Base-by-base conservation (phyloP, 2,113 vertebrate species). In the Atrichornis clamosus region DNA sequence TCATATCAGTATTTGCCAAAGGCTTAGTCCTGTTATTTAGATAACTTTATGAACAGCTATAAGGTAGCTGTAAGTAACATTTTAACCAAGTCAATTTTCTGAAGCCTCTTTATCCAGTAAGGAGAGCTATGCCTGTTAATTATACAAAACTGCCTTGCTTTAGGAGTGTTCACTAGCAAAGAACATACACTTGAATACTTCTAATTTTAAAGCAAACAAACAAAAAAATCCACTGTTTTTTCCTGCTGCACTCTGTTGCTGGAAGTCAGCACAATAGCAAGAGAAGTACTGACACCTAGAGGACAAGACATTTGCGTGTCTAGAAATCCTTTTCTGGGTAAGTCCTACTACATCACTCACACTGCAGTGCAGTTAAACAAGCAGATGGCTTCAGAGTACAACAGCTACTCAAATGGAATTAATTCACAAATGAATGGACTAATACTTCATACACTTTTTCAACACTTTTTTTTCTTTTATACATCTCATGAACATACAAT, bases 221-320 rank as follows among this genome's bases (percentile, higher is more conserved):
- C 2, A 32, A 30, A 67, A 44, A 46, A 75, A 35, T 35, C 11
- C 37, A 19, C 7, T 22, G 2, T 13, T 47, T 83, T 68, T 39
- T 10, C 41, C 75, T 63, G 39, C 55, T 28, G 13, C 22, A 62
- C 63, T 7, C 42, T n/a, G 24, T 26, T n/a, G 37, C 18, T 64
- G 9, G 9, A 80, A 72, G 27, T 28, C 33, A 58, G 49, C 22
- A 49, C 32, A 64, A 35, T 33, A 82, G 32, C 12, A 76, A 42
- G 52, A 68, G 58, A 90, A 64, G 70, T 80, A 79, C 89, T 95
- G 91, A 92, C 91, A 96, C 44, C 91, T 88, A 90, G 58, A 79
- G 88, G 84, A 28, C 59, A 79, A 63, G n/a, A 84, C 10, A 13
- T 33, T 44, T 39, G 16, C 16, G 19, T 47, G 12, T 6, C 35